Percentiles rank a stretch among this genome's conserved stretches.
Evolutionary conservation across 2,888 invertebrate genomes (phyloP).

Genomic region (Nephrotoma guestfalica): DNA sequence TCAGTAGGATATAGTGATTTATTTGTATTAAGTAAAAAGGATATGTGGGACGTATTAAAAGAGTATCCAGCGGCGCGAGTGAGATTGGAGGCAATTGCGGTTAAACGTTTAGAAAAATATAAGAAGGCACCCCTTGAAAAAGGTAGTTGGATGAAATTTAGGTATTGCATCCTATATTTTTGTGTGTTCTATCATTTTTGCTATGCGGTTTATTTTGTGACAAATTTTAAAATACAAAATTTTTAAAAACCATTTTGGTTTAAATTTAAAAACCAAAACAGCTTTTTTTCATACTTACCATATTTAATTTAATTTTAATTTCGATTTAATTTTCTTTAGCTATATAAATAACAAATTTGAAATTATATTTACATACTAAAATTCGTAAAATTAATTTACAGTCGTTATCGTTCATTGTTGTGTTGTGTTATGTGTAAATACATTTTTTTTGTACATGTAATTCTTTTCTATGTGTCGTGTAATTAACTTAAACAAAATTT

Average conservation of each 20-base stretch:
- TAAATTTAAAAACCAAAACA: background rate
- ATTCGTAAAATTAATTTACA: background rate
- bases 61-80: conserved; percentile 89
- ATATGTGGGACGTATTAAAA: conserved; percentile 98
- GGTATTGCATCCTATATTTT: conserved; percentile 7
- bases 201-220: background rate
- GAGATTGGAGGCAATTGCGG: conserved; percentile 91
- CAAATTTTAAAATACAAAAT: background rate
- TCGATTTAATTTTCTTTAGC: background rate
- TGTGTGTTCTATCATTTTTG: conserved; percentile 1
- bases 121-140: conserved; percentile 87
- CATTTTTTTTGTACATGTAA: background rate
- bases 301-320: background rate
- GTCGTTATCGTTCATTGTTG: background rate
- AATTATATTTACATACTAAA: background rate
- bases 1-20: conserved; percentile 98
- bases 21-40: conserved; percentile 96
- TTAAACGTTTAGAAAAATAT: conserved; percentile 93
- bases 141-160: conserved; percentile 41
- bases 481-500: background rate
- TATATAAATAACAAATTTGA: background rate
- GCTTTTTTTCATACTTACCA: background rate
- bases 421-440: background rate
- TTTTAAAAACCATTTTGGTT: background rate
- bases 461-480: background rate